Conservation (phyloP, 2,888 invertebrate species). For the Macrophya alboannulata region DNA sequence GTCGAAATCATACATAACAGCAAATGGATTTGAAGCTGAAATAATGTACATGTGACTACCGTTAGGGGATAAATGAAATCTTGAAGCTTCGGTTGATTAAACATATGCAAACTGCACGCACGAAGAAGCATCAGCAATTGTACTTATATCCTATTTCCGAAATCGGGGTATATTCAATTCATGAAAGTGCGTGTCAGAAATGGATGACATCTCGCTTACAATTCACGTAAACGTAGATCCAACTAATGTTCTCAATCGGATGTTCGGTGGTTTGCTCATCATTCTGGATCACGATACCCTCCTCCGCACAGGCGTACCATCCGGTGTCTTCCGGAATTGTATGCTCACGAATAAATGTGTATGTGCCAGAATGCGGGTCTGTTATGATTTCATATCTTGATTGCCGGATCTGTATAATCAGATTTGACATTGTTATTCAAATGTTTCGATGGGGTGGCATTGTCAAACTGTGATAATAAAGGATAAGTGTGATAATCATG, state of each 20-base stretch:
- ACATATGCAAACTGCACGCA: not conserved
- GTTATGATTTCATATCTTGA: not conserved
- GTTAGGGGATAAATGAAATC: not conserved
- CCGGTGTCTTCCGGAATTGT: constrained; percentile 73
- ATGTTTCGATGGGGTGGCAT: not conserved
- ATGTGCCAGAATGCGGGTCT: not conserved
- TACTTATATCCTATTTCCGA: too few relatives aligned
- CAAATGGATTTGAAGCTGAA: constrained; percentile 80
- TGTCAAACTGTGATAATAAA: not conserved
- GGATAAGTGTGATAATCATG: not conserved
- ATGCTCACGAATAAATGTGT: constrained; percentile 56
- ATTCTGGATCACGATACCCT: constrained; percentile 57
- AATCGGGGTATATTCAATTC: too few relatives aligned
- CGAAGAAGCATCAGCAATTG: too few relatives aligned
- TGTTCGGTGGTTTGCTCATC: constrained; percentile 59
- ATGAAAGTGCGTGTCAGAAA: too few relatives aligned
- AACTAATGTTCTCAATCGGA: constrained; percentile 63
- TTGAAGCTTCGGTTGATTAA: not conserved
- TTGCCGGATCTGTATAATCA: not conserved
- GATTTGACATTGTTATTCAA: not conserved
- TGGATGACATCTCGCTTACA: constrained; percentile 71
- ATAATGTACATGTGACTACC: constrained; percentile 51
- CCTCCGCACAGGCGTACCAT: constrained; percentile 74
- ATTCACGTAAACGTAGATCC: constrained; percentile 74
- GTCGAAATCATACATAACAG: constrained; percentile 64